Evolutionary conservation across 2,888 invertebrate genomes (phyloP), one percentile per base, ranked within the genome.

Genomic region (Byasa hedistus): DNA sequence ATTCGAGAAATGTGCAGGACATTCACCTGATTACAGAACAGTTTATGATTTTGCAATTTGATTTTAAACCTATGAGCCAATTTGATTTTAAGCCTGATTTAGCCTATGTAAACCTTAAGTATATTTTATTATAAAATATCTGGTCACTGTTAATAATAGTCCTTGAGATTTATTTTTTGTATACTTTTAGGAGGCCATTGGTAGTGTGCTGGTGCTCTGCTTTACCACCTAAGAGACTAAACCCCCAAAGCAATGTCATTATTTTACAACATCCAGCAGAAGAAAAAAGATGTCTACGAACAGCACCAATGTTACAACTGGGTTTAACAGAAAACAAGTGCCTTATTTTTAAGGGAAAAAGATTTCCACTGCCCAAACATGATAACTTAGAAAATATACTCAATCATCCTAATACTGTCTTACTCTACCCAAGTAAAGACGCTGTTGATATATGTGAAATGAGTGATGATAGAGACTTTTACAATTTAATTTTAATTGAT

Each of bases 221-320:
- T 56, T 87, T 98, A 69, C 98, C 98, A 10, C 87, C 93, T 63
- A 92, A 94, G 64, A 95, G 94, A 57, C 79, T 98, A 36, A 83
- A 85, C 65, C 95, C 96, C 19, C 89, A 91, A 64, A 96, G 96
- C 68, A 94, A 93, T 75, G 92, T 98, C 58, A 94, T 97, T 72
- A 93, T 98, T 68, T 91, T 98, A 10, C 98, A 98, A 84, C 98
- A 98, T 90, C 98, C 98, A 19, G 97, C 97, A 69, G 98, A 98
- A 93, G 97, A 97, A 79, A 96, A 96, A 80, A 93, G 98, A 74
- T 96, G 96, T 76, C 91, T 98, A 57, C 94, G 97, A 62, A 98
- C 98, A 39, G 98, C 97, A 21, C 96, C 96, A 17, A 98, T 98
- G 96, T 89, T 98, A 44, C 93, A 95, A 74, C 90, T 97, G 62